These are phyloP conservation scores for Imbricaverruca yamaguchii DNA, from an alignment of 2,888 invertebrate species.

Conservation along the genomic window DNA sequence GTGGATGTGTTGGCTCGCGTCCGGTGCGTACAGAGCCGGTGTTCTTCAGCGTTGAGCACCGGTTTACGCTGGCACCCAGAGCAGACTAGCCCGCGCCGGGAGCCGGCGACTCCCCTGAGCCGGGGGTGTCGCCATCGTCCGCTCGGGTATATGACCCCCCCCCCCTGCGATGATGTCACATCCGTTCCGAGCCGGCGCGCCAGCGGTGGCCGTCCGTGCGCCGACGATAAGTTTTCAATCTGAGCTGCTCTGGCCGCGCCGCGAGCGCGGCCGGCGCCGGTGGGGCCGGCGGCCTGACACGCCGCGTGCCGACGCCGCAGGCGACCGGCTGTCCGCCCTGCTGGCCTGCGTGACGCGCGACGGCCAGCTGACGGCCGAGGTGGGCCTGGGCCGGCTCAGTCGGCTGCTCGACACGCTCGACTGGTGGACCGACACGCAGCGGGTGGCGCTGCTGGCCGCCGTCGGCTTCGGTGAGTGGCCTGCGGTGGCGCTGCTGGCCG, in stretches of 20 bases:
- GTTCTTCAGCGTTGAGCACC: not conserved
- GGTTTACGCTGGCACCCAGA: not conserved
- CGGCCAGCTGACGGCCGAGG: conserved; percentile 17
- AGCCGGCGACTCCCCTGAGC: no score
- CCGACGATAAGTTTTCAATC: no score
- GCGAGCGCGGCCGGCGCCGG: no score
- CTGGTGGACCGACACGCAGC: not conserved
- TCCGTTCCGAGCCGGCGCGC: no score
- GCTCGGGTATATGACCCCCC: no score
- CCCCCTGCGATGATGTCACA: no score
- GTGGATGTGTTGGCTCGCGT: not conserved
- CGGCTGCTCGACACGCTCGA: not conserved
- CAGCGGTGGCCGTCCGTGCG: no score
- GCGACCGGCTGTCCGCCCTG: not conserved
- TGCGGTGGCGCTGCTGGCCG: not conserved
- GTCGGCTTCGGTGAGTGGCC: not conserved
- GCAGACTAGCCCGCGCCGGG: no score
- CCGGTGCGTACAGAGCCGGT: conserved; percentile 1
- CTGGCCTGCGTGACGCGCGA: not conserved
- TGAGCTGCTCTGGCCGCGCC: no score
- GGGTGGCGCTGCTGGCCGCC: not conserved
- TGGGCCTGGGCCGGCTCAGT: not conserved
- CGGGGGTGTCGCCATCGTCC: no score
- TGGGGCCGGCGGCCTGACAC: no score
- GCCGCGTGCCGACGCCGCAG: not conserved